Percentiles rank a stretch among this genome's conserved stretches.
Conservation (phyloP, 2,113 vertebrate species). For the Labeo rohita region DNA sequence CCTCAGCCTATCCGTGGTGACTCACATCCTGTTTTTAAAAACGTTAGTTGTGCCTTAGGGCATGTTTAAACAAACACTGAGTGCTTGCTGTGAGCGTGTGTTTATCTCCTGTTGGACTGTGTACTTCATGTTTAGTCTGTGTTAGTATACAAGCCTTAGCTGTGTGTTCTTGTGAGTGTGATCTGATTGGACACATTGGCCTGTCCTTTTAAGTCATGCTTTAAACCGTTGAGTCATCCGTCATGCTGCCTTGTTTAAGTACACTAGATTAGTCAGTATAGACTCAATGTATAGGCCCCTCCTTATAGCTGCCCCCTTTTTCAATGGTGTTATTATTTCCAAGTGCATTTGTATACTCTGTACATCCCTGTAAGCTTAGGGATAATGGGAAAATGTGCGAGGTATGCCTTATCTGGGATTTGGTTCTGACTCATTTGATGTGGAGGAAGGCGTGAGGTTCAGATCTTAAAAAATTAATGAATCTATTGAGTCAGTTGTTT, state of each 20-base stretch:
- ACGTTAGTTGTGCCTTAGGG: background rate
- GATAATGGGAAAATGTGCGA: constrained; percentile 20
- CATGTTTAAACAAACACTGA: constrained; percentile 22
- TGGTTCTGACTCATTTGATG: constrained; percentile 1
- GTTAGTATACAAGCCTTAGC: background rate
- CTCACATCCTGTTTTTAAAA: constrained; percentile 32
- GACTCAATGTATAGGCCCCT: background rate
- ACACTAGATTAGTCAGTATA: constrained; percentile 16
- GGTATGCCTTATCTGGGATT: constrained; percentile 23
- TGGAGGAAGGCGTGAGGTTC: background rate
- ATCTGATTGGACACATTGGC: background rate
- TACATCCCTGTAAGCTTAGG: constrained; percentile 13
- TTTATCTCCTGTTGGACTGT: background rate
- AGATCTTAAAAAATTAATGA: background rate
- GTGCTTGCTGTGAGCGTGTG: background rate
- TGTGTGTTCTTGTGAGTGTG: background rate
- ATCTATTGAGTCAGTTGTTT: background rate
- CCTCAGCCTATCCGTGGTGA: background rate
- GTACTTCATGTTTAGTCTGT: constrained; percentile 17
- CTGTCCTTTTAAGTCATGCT: background rate
- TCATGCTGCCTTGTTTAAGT: background rate
- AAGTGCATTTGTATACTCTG: constrained; percentile 21
- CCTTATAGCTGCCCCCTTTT: background rate
- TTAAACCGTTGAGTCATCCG: background rate
- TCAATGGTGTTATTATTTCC: constrained; percentile 27